Evolutionary conservation across 2,113 vertebrate genomes (phyloP).

Genomic region (Forbesichthys agassizii): DNA sequence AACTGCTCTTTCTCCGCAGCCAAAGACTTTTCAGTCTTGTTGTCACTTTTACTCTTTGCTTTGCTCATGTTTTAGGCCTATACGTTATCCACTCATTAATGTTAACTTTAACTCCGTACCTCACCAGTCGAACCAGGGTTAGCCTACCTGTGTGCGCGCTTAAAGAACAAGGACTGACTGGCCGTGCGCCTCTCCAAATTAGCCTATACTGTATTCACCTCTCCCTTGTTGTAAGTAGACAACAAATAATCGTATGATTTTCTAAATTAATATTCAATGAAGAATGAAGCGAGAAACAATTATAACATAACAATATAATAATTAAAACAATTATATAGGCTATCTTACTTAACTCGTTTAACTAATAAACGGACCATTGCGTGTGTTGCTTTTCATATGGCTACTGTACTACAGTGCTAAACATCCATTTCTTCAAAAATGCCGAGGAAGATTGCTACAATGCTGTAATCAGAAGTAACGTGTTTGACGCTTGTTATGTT

Average conservation of each 20-base stretch:
- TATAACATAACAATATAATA: no score
- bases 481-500: not conserved
- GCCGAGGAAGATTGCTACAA: no score
- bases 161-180: not conserved
- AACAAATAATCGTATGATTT: not conserved
- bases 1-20: slow-evolving; percentile 79
- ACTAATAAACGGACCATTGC: no score
- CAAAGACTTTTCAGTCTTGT: slow-evolving; percentile 76
- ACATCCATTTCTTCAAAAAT: no score
- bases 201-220: not conserved
- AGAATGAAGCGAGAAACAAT: no score
- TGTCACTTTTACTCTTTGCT: slow-evolving; percentile 72
- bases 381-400: no score
- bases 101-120: not conserved
- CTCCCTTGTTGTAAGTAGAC: not conserved
- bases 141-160: not conserved
- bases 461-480: no score
- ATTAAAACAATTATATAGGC: no score
- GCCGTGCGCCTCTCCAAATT: not conserved
- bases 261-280: no score
- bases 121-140: not conserved
- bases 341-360: no score
- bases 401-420: no score
- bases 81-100: not conserved
- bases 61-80: slow-evolving; percentile 62